Conservation (phyloP, 1,140 invertebrate species). For the Hylyphantes graminicola region DNA sequence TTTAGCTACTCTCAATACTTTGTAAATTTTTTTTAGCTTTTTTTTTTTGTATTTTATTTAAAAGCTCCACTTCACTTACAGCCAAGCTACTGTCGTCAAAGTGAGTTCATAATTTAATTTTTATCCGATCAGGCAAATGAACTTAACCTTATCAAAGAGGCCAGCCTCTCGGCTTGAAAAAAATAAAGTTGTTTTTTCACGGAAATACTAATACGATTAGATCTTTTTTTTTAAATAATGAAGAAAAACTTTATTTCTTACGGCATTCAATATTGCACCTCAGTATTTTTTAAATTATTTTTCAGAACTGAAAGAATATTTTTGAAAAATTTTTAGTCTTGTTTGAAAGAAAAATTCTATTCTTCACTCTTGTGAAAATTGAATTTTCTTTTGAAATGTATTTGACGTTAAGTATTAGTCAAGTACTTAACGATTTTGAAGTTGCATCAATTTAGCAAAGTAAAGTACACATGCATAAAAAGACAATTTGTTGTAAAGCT, state of each 20-base stretch:
- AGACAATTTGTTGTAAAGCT: too few species aligned
- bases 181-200: constrained; percentile 35
- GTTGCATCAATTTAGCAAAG: not conserved
- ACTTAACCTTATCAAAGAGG: constrained; percentile 36
- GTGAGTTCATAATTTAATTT: constrained; percentile 42
- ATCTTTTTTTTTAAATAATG: constrained; percentile 22
- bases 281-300: not conserved
- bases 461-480: too few species aligned
- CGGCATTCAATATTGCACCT: constrained; percentile 6
- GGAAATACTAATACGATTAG: constrained; percentile 26
- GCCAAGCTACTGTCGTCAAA: constrained; percentile 6
- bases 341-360: not conserved
- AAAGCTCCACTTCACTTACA: constrained; percentile 7
- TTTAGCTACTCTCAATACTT: not conserved
- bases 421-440: constrained; percentile 19
- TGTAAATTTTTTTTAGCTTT: not conserved
- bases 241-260: constrained; percentile 10
- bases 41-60: constrained; percentile 4
- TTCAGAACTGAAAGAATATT: not conserved
- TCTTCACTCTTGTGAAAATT: constrained; percentile 16
- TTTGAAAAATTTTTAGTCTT: not conserved
- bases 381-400: constrained; percentile 21
- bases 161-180: not conserved
- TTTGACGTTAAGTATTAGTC: constrained; percentile 6
- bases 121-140: constrained; percentile 36